Conservation (phyloP, 2,888 invertebrate species). For the Eudasyphora cyanicolor region DNA sequence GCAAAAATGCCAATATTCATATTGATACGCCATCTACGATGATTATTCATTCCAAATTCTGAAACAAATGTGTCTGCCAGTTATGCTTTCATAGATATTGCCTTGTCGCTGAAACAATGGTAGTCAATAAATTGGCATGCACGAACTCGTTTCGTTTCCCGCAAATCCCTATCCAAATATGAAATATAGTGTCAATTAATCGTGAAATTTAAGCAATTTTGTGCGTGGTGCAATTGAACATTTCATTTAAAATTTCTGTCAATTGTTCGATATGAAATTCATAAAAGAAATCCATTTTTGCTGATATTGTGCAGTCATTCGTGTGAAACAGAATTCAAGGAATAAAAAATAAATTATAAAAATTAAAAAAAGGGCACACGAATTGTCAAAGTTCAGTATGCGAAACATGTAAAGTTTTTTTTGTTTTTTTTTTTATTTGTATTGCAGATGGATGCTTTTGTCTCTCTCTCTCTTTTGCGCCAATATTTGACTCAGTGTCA, state of each 20-base stretch:
- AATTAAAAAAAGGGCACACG: background rate
- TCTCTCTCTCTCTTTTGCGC: background rate
- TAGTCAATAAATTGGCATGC: too few relatives aligned
- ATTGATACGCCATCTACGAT: too few relatives aligned
- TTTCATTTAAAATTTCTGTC: slow-evolving; percentile 3
- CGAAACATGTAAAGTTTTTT: background rate
- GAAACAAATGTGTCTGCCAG: too few relatives aligned
- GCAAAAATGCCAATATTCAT: too few relatives aligned
- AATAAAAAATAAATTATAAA: background rate
- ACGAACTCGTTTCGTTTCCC: background rate
- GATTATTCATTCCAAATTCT: too few relatives aligned
- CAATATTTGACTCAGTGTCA: slow-evolving; percentile 35
- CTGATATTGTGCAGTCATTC: background rate
- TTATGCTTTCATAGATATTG: too few relatives aligned
- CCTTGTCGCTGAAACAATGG: too few relatives aligned
- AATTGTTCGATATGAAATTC: background rate
- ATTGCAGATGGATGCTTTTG: background rate
- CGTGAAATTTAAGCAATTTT: background rate
- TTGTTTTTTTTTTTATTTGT: background rate
- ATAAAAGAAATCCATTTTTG: background rate
- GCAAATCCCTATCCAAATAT: background rate
- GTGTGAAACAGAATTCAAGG: background rate
- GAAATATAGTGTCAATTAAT: background rate
- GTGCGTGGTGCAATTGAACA: background rate
- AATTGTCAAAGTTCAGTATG: background rate